Conservation (phyloP, 2,888 invertebrate species). For the Ophioninae sp. region DNA sequence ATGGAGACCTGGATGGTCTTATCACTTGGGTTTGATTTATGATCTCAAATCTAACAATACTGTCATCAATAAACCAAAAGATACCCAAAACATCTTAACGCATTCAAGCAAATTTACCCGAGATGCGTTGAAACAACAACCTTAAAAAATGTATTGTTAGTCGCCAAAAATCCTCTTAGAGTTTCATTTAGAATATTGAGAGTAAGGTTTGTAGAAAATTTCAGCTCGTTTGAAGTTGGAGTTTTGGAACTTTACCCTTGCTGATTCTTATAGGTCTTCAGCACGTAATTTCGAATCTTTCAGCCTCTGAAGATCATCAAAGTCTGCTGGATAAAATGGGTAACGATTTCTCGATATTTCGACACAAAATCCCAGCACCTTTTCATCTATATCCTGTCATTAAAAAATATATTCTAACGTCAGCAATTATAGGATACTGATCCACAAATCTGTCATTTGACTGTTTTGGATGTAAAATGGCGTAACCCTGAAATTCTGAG, state of each 20-base stretch:
- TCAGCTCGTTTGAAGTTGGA: no score
- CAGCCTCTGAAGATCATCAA: slow-evolving; percentile 26
- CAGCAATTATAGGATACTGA: slow-evolving; percentile 19
- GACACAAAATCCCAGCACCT: slow-evolving; percentile 10
- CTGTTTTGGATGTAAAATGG: background rate
- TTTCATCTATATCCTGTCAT: slow-evolving; percentile 5
- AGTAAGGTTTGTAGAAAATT: no score
- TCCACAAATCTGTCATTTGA: background rate
- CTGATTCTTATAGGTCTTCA: background rate
- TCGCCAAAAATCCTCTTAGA: no score
- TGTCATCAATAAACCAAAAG: no score
- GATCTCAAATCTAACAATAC: no score
- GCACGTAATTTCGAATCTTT: slow-evolving; percentile 16
- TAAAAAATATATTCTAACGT: slow-evolving; percentile 17
- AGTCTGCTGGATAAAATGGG: slow-evolving; percentile 1
- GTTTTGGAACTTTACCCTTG: background rate
- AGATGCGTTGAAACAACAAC: no score
- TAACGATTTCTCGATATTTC: slow-evolving; percentile 34
- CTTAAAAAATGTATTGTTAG: no score
- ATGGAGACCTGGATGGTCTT: no score
- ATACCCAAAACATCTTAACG: no score
- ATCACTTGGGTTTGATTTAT: no score
- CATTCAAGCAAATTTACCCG: no score
- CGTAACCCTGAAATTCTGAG: background rate
- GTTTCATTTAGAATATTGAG: no score